Conservation (phyloP, 1,140 invertebrate genomes). For the Anastrepha obliqua region DNA sequence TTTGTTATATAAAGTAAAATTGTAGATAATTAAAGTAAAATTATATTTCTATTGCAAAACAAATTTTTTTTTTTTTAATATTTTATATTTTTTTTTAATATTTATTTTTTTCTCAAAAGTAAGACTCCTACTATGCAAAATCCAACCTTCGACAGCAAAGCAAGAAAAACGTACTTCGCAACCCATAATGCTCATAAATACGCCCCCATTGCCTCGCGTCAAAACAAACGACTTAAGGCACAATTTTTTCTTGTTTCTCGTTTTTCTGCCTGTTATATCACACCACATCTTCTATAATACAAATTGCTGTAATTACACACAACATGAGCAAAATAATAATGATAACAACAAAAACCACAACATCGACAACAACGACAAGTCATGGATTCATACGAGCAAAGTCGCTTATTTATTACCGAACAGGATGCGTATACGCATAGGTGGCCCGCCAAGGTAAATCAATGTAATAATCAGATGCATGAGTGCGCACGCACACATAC, state of each 20-base stretch:
- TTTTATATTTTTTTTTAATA: too few species aligned
- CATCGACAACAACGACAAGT: background rate
- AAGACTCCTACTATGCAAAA: background rate
- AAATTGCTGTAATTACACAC: conserved; percentile 20
- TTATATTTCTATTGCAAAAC: too few species aligned
- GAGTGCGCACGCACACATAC: background rate
- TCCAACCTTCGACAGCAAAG: background rate
- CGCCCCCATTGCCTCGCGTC: background rate
- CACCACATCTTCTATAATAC: background rate
- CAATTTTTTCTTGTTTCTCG: background rate
- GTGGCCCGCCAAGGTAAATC: conserved; percentile 36
- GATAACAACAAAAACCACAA: background rate
- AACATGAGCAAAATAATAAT: conserved; percentile 30
- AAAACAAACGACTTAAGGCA: background rate
- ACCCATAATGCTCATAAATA: conserved; percentile 9
- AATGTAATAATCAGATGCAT: conserved; percentile 38
- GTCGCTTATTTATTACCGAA: conserved; percentile 41
- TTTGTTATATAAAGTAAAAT: too few species aligned
- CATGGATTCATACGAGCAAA: background rate
- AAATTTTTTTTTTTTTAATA: too few species aligned
- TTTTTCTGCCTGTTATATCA: background rate
- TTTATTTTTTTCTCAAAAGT: background rate
- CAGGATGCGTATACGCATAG: conserved; percentile 47
- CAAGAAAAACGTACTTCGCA: background rate
- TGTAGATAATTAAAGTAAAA: too few species aligned